These are phyloP conservation scores for Macroramphosus scolopax DNA, from an alignment of 2,797 vertebrate genomes.

Conservation along the genomic window DNA sequence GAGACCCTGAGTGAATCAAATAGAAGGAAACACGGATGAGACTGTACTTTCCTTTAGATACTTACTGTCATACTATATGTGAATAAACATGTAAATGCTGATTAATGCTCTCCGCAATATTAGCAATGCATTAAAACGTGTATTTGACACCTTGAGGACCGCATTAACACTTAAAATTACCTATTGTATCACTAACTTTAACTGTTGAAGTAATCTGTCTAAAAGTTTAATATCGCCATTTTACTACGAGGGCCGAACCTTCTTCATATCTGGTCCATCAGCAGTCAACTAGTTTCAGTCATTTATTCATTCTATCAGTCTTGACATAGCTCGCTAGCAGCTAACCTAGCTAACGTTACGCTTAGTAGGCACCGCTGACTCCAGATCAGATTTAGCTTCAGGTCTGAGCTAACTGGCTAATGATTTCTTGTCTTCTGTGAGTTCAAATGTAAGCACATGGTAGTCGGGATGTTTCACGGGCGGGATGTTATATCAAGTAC, in stretches of 20 bases:
- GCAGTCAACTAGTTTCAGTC: background rate
- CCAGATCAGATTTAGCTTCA: constrained; percentile 23
- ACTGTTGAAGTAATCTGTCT: background rate
- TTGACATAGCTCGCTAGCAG: constrained; percentile 34
- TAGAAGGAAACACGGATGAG: background rate
- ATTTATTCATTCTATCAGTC: background rate
- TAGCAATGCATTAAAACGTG: background rate
- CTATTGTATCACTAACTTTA: background rate
- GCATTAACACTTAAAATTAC: background rate
- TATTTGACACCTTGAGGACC: background rate
- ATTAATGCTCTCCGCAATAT: background rate
- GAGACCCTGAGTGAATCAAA: background rate
- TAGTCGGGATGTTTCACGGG: too few species aligned
- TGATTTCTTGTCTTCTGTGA: background rate
- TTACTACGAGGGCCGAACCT: background rate
- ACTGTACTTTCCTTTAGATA: background rate
- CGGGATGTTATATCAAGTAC: too few species aligned
- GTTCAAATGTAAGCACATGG: constrained; percentile 26
- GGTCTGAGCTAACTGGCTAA: constrained; percentile 29
- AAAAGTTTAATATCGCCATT: background rate
- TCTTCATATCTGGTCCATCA: background rate
- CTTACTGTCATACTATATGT: background rate
- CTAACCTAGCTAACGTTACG: constrained; percentile 23
- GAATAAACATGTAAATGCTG: background rate
- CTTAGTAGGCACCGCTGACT: constrained; percentile 20